A percentile compares a stretch with the other conserved stretches of the same genome.
These are phyloP conservation scores for Drosophila silvestris DNA, from an alignment of 2,888 invertebrate species.

Conservation along the genomic window DNA sequence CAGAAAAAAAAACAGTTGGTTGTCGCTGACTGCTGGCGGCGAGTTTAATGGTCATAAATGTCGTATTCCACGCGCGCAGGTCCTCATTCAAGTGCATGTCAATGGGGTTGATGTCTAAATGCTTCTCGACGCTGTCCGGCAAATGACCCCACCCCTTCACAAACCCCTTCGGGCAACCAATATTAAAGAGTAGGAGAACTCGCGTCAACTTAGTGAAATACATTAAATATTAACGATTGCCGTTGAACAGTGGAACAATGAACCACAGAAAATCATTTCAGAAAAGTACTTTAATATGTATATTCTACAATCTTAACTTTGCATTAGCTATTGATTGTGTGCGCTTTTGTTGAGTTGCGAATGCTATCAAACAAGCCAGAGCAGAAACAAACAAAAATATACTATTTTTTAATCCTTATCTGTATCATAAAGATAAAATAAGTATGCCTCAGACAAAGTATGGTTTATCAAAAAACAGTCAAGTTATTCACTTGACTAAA, in stretches of 20 bases:
- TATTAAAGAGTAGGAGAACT: slow-evolving; percentile 36
- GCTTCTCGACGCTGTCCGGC: slow-evolving; percentile 28
- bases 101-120: slow-evolving; percentile 67
- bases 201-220: slow-evolving; percentile 64
- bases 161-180: slow-evolving; percentile 15
- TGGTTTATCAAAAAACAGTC: not conserved
- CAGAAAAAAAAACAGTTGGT: not conserved
- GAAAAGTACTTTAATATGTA: too few relatives aligned
- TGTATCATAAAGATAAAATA: not conserved
- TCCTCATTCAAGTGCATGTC: slow-evolving; percentile 68
- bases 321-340: not conserved
- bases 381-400: not conserved
- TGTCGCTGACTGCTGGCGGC: slow-evolving; percentile 20
- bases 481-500: not conserved
- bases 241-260: slow-evolving; percentile 26
- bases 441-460: not conserved
- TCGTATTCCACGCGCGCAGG: slow-evolving; percentile 66
- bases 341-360: not conserved
- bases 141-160: not conserved
- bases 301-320: not conserved
- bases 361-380: not conserved
- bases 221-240: slow-evolving; percentile 83
- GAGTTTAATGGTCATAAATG: slow-evolving; percentile 74
- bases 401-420: not conserved
- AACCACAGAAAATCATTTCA: not conserved